Base-by-base conservation (phyloP, 2,888 invertebrate species). In the Brachylomia viminalis region DNA sequence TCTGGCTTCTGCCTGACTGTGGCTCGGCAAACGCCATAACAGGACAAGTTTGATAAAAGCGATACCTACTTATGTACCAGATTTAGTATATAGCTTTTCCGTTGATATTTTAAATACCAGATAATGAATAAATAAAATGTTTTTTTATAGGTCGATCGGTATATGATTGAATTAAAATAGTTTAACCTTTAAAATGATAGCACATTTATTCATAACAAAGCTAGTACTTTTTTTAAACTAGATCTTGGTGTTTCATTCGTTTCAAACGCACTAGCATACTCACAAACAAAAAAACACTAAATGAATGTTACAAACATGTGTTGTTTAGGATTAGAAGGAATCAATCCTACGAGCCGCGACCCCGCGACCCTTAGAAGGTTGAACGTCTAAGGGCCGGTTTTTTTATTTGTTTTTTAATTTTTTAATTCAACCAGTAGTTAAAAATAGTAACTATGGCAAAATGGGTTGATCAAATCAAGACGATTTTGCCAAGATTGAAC, bases 261-360 rank as follows among this genome's bases (percentile, higher is more conserved):
- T 52, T 1, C 45, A 27, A 27, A 42, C 33, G 15, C 7, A 27
- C 11, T 45, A 7, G 11, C 13, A 13, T 8, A 45, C 0, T 20
- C 20, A 15, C 8, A 38, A 49, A 20, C 11, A 61, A 23, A n/a
- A 20, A 59, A 49, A 30, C 42, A 23, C 5, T 2, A 17, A 56
- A 30, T 65, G 0, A 58, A 56, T 38, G 20, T 42, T 66, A 33
- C 33, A 52, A 20, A 70, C 45, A 30, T 45, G 49, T 33, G 7
- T 58, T 78, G 33, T 27, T n/a, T 38, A 45, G 45, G 17, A 45
- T 78, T 69, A 69, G 15, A 45, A 69, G 45, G 70, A 77, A 70
- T 61, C 59, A 70, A 47, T 30, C 61, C 15, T 38, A 15, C 1
- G 11, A 47, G 33, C 15, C n/a, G 27, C 11, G 27, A 52, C 33